These are phyloP conservation scores for Sesia apiformis DNA, from an alignment of 2,888 invertebrate genomes.

Conservation along the genomic window DNA sequence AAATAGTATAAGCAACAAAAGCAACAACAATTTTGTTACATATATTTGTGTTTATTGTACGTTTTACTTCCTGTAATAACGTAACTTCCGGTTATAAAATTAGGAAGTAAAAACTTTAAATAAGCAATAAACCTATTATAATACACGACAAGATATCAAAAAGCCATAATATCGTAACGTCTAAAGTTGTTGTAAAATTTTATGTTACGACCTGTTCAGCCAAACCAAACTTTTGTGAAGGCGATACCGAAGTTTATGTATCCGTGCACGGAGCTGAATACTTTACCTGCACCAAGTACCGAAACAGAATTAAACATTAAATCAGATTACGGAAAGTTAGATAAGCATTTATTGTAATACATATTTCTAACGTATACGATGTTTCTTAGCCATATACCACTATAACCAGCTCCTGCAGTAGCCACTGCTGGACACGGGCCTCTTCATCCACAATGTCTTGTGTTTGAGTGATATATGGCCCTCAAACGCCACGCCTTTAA, in stretches of 20 bases:
- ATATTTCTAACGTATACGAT: too few relatives aligned
- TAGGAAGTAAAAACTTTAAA: conserved; percentile 20
- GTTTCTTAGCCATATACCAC: too few relatives aligned
- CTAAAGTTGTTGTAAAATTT: conserved; percentile 68
- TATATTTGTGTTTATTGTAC: too few relatives aligned
- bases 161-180: conserved; percentile 54
- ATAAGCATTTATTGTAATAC: too few relatives aligned
- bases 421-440: too few relatives aligned
- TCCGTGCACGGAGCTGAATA: not conserved
- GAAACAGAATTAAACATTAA: not conserved
- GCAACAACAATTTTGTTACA: too few relatives aligned
- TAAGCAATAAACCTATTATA: conserved; percentile 59
- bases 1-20: too few relatives aligned
- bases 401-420: too few relatives aligned
- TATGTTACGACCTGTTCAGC: conserved; percentile 60
- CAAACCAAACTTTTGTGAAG: conserved; percentile 52
- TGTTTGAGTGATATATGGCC: too few relatives aligned
- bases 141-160: conserved; percentile 61
- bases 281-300: not conserved
- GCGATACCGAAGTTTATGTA: conserved; percentile 38
- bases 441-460: too few relatives aligned
- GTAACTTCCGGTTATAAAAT: not conserved
- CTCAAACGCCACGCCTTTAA: too few relatives aligned
- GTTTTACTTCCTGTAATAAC: too few relatives aligned
- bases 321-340: not conserved